Percentiles rank a stretch among this genome's conserved stretches.
These are phyloP conservation scores for Cherax quadricarinatus DNA, from an alignment of 1,140 invertebrate species.

Conservation along the genomic window DNA sequence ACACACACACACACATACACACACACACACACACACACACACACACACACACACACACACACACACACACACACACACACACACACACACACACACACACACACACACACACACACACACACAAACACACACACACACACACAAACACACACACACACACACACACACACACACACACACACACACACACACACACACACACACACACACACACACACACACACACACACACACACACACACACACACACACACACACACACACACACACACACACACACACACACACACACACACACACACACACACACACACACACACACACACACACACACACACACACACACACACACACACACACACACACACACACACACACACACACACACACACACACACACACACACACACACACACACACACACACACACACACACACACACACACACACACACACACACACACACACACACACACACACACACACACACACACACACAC, in stretches of 20 bases:
- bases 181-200: background rate
- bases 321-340: background rate
- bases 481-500: background rate
- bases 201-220: background rate
- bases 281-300: background rate
- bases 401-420: background rate
- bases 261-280: background rate
- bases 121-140: background rate
- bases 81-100: background rate
- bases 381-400: too few species aligned
- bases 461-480: background rate
- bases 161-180: constrained; percentile 3
- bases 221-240: constrained; percentile 3
- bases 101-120: background rate
- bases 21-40: background rate
- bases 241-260: background rate
- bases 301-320: background rate
- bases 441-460: background rate
- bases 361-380: too few species aligned
- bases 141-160: background rate
- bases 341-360: background rate
- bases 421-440: background rate
- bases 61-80: background rate
- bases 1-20: background rate
- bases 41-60: background rate